Evolutionary conservation across 2,888 invertebrate species (phyloP), one percentile per base, ranked within the genome.

Genomic region (Mythimna albipuncta): DNA sequence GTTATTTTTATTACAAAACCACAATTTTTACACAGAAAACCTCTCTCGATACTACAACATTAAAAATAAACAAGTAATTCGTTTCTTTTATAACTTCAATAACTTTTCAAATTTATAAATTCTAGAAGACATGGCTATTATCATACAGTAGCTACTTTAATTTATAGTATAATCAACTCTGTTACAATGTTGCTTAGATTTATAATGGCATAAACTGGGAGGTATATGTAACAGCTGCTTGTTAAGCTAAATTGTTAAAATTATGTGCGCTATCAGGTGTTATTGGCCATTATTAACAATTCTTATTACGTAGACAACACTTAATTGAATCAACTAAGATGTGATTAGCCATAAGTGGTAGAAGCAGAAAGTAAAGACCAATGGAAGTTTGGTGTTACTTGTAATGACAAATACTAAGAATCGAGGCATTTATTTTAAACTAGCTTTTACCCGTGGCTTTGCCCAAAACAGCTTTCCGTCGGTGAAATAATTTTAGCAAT

Each of bases 171-270:
- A 63, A 66, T 77, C 61, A 66, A 79, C 72, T 47, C 32, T 67
- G 54, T 66, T 74, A 83, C 84, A 83, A 83, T 57, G 82, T 83
- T 9, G 32, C 47, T 64, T 52, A 69, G 52, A 72, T 81, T 78
- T 67, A 73, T 71, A 74, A 57, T 47, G n/a, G 71, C 32, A 16
- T 62, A 58, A 68, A 83, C 35, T 35, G n/a, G 57, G 64, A 55
- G 64, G 5, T 10, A 69, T 62, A 32, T 64, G 64, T 71, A 44
- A 58, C 64, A 69, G 50, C 47, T 76, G 50, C 47, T 76, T 55
- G 64, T 71, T 68, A 71, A 59, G 41, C 44, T 19, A 63, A 54
- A 71, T 55, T 41, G 54, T 63, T 61, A 16, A 68, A 63, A 63
- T 58, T 47, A 50, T 57, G 54, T 63, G 64, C 58, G 54, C 13